Percentiles rank a stretch among this genome's conserved stretches.
These are phyloP conservation scores for Pachymerium ferrugineum DNA, from an alignment of 2,888 invertebrate genomes.

Conservation along the genomic window DNA sequence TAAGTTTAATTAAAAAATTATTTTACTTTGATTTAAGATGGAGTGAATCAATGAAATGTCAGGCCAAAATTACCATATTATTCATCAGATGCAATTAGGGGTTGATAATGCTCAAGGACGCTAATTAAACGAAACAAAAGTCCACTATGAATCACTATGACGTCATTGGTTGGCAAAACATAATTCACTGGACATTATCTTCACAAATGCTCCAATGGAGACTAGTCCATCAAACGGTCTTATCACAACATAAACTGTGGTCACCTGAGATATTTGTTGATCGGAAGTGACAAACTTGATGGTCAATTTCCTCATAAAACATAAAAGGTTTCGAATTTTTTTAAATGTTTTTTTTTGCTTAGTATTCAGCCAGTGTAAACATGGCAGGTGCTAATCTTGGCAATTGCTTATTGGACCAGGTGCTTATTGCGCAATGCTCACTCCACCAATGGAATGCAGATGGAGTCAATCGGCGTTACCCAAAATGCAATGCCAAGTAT, in stretches of 20 bases:
- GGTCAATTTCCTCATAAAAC: too few species aligned
- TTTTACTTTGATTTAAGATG: too few species aligned
- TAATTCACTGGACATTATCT: slow-evolving; percentile 14
- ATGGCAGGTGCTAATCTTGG: slow-evolving; percentile 11
- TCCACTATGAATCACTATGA: slow-evolving; percentile 6
- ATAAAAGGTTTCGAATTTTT: too few species aligned
- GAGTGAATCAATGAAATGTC: slow-evolving; percentile 23
- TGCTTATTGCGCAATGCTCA: slow-evolving; percentile 18
- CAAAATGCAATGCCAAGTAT: slow-evolving; percentile 11
- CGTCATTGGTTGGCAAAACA: neutral
- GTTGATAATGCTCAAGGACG: slow-evolving; percentile 17
- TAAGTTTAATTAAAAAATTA: too few species aligned
- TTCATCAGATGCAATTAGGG: slow-evolving; percentile 26
- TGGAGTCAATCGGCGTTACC: slow-evolving; percentile 1
- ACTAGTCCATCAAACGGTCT: slow-evolving; percentile 12
- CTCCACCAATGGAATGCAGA: slow-evolving; percentile 17
- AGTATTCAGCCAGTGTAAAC: neutral
- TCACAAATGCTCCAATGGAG: slow-evolving; percentile 19
- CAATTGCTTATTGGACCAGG: neutral
- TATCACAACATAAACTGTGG: neutral
- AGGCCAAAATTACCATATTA: slow-evolving; percentile 17
- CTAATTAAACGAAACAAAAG: slow-evolving; percentile 19
- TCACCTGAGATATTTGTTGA: too few species aligned
- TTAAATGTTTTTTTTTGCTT: neutral
- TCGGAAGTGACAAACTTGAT: too few species aligned